Percentiles rank a stretch among this genome's conserved stretches.
Conservation (phyloP, 2,888 invertebrate genomes). For the Incurvaria masculella region DNA sequence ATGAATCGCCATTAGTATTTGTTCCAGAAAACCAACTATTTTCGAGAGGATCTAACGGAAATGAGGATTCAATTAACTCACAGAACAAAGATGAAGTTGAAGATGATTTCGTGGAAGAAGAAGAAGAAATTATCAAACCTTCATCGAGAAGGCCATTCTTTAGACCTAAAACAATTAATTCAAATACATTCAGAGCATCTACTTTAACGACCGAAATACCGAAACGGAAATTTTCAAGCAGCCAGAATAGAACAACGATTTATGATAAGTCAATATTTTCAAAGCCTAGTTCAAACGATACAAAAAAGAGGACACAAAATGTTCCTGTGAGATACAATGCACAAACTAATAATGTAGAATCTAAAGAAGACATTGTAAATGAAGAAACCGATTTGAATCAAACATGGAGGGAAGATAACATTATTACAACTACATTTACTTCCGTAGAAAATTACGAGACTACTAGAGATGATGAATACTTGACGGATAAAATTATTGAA, state of each 20-base stretch:
- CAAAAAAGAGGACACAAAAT: conserved; percentile 43
- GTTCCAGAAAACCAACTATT: conserved; percentile 45
- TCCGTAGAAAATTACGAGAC: no score
- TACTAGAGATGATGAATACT: conserved; percentile 40
- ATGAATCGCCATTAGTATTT: conserved; percentile 38
- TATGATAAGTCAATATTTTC: conserved; percentile 32
- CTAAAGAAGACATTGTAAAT: conserved; percentile 14
- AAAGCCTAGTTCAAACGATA: conserved; percentile 26
- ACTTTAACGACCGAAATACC: conserved; percentile 41
- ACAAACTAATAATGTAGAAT: conserved; percentile 17
- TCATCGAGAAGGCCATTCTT: conserved; percentile 35
- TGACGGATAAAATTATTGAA: conserved; percentile 27
- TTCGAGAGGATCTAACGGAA: conserved; percentile 31
- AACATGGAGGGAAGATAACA: conserved; percentile 26
- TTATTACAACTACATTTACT: conserved; percentile 18
- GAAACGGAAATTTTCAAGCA: conserved; percentile 21
- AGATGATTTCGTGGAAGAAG: conserved; percentile 1
- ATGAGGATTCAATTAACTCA: conserved; percentile 24
- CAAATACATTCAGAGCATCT: conserved; percentile 45
- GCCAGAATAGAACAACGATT: conserved; percentile 33
- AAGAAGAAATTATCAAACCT: conserved; percentile 22
- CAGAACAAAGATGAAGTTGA: conserved; percentile 2
- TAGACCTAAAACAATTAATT: conserved; percentile 36
- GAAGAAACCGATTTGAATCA: conserved; percentile 23
- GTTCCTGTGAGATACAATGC: conserved; percentile 38